Evolutionary conservation across 1,140 invertebrate species (phyloP), one percentile per base, ranked within the genome.

Genomic region (Cyphomyrmex costatus): DNA sequence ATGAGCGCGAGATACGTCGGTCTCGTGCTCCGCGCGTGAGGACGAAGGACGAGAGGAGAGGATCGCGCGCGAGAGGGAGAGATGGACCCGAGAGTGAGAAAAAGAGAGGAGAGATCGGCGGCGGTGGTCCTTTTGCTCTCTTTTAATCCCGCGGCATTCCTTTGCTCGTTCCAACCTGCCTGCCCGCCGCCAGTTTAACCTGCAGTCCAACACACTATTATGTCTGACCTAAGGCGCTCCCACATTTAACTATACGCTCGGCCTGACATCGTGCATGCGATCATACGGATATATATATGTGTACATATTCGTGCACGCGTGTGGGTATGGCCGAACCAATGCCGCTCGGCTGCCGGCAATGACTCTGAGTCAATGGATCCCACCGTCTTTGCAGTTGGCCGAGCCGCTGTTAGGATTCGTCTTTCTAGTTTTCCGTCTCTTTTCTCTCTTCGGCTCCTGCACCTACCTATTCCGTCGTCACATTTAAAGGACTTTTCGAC

Each of bases 191-290:
- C 93, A 92, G 92, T 93, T 94, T 93, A 94, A 94, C 93, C 92
- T 93, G 91, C 91, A 93, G 93, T 92, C 92, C 89, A 93, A 92
- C 93, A 93, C 93, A 93, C 92, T 93, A 93, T 94, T 94, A 93
- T 92, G 93, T 93, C 93, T 91, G 93, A 93, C 93, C 93, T 88
- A 91, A 92, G 93, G 92, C 93, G 93, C 92, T 94, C 92, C 93
- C 89, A 93, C 93, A 93, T 94, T 94, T 93, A 94, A 94, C 93
- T 93, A 92, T 92, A 92, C 88, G 63, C 66, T 79, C 63, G 70
- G 51, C 46, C 49, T 33, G 33, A 53, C 71, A 19, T 49, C 27
- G 30, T 58, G 19, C 73, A 21, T 82, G 66, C 36, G 14, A 53
- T 10, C 19, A 51, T 10, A 6, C 7, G 33, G 24, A 53, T 60